Conservation (phyloP, 2,797 vertebrate genomes). For the Tarsius wallacei region DNA sequence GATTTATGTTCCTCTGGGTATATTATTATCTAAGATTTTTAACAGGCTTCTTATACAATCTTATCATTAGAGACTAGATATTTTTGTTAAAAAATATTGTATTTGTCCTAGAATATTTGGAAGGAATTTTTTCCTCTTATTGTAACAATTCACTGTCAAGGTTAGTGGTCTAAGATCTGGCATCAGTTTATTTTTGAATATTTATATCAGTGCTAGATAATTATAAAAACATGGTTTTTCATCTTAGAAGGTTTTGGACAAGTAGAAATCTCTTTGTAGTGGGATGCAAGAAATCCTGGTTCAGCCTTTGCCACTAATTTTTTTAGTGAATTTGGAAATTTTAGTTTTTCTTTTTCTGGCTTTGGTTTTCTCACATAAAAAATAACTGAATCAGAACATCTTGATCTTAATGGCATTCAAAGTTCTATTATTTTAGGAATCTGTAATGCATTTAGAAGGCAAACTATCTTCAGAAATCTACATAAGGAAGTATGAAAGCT, state of each 20-base stretch:
- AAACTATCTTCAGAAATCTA: slow-evolving; percentile 8
- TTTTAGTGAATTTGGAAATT: slow-evolving; percentile 40
- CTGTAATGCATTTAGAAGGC: slow-evolving; percentile 19
- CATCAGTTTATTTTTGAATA: slow-evolving; percentile 49
- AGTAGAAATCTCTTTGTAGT: not conserved
- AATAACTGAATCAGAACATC: not conserved
- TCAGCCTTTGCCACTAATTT: slow-evolving; percentile 27
- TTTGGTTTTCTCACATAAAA: slow-evolving; percentile 38
- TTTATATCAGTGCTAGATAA: slow-evolving; percentile 58
- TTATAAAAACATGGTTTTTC: slow-evolving; percentile 63
- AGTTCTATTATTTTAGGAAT: slow-evolving; percentile 37
- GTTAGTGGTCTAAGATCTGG: slow-evolving; percentile 57
- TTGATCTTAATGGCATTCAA: slow-evolving; percentile 28
- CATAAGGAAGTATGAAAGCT: not conserved
- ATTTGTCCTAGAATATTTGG: slow-evolving; percentile 5
- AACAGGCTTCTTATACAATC: not conserved
- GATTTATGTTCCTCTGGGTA: too few species aligned
- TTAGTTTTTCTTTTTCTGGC: not conserved
- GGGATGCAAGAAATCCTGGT: not conserved
- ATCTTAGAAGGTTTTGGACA: slow-evolving; percentile 56
- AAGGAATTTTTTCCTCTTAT: slow-evolving; percentile 23
- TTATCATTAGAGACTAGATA: not conserved
- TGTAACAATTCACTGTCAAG: slow-evolving; percentile 51
- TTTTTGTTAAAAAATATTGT: slow-evolving; percentile 27
- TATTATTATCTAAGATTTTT: not conserved